Evolutionary conservation across 2,797 vertebrate species (phyloP), one percentile per base, ranked within the genome.

Genomic region (Anguilla marmorata): DNA sequence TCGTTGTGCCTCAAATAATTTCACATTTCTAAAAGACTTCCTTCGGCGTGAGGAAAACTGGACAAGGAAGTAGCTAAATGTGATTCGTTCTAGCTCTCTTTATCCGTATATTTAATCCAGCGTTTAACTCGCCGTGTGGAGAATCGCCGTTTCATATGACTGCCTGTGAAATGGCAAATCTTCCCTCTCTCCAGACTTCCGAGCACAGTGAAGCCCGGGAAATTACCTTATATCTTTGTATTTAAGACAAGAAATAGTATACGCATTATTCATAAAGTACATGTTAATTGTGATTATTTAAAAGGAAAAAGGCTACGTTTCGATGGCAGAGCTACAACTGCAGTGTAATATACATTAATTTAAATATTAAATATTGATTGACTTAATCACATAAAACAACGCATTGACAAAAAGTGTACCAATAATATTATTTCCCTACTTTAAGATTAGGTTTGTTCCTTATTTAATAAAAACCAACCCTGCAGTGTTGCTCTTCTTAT

Each of bases 71-170:
- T 94, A 37, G 37, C 37, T 37, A 96, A 97, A 97, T 93, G 88
- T 91, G 94, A 98, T 98, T 98, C 95, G 96, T 97, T 98, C 96
- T 96, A 96, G 95, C 14, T 37, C 14, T 41, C 93, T 94, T 93
- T 92, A 91, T 93, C 93, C 94, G 94, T 92, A 88, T 91, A 93
- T 95, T 91, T 95, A 96, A 96, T 96, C 94, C 93, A 90, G 94
- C 94, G 91, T 95, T 95, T 96, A 97, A 97, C 95, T 94, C 95
- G 94, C 95, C 94, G 82, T 96, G 96, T 96, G 96, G 96, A 93
- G 90, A 94, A 93, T 91, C 93, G 94, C 95, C 94, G 94, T 95
- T 94, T 96, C 96, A 94, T 94, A 93, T 93, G 94, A 94, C 93
- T 63, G 89, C 90, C 92, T 89, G 91, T 90, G 94, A 94, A 93